phyloP scores from a whole-genome alignment of 1,140 invertebrate species.

The Dreissena polymorpha region DNA sequence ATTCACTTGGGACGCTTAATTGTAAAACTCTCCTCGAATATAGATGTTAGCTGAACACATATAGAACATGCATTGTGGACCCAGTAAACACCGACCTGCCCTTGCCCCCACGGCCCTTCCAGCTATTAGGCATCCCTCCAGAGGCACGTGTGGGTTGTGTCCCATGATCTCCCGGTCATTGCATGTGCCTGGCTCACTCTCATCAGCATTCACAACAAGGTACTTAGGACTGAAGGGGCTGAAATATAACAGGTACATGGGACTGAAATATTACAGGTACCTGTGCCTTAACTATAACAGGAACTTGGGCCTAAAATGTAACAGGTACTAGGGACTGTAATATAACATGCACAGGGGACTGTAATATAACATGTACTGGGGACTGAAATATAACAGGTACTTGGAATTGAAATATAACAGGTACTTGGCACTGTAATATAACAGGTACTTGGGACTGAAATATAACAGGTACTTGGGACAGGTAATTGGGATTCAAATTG shows the following conservation, averaged over 20 bases:
- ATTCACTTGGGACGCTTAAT: slow-evolving; percentile 99
- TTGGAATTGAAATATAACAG: too few relatives aligned
- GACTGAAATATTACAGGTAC: too few relatives aligned
- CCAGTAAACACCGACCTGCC: too few relatives aligned
- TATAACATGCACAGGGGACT: too few relatives aligned
- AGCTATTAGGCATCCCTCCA: slow-evolving; percentile 98
- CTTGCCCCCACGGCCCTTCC: slow-evolving; percentile 97
- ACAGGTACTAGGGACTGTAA: background rate
- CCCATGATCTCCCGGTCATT: slow-evolving; percentile 99
- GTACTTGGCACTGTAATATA: too few relatives aligned
- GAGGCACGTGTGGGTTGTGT: slow-evolving; percentile 98
- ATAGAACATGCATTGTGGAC: too few relatives aligned
- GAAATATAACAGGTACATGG: too few relatives aligned
- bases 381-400: too few relatives aligned
- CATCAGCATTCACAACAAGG: slow-evolving; percentile 98
- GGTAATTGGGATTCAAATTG: too few relatives aligned
- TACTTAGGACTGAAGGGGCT: slow-evolving; percentile 96
- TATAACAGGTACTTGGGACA: too few relatives aligned
- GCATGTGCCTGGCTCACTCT: slow-evolving; percentile 99
- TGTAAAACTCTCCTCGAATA: slow-evolving; percentile 99
- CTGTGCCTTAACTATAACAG: background rate
- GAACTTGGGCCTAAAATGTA: slow-evolving; percentile 4
- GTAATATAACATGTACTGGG: too few relatives aligned
- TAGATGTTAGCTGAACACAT: slow-evolving; percentile 94
- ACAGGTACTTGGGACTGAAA: too few relatives aligned